These are phyloP conservation scores for Turnix velox DNA, from an alignment of 2,113 vertebrate genomes.

Conservation along the genomic window DNA sequence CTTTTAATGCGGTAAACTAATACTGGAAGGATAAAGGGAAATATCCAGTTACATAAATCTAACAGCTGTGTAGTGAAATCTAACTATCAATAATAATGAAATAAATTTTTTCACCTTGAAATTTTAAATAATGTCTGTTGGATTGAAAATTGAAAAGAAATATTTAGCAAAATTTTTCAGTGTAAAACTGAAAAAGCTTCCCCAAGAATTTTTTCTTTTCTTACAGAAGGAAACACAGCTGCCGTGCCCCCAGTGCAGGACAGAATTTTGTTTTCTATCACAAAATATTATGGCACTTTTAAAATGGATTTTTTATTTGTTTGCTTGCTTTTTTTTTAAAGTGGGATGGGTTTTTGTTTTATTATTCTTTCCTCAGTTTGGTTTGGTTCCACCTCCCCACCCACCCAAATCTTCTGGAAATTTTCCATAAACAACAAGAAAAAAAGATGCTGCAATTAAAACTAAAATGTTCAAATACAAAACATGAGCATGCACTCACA, in stretches of 20 bases:
- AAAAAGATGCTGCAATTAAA: not conserved
- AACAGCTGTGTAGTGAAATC: not conserved
- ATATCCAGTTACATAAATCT: not conserved
- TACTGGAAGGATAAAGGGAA: not conserved
- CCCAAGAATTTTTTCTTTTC: not conserved
- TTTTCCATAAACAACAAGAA: not conserved
- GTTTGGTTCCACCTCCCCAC: not conserved
- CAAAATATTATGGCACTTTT: not conserved
- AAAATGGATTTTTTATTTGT: not conserved
- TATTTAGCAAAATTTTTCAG: not conserved
- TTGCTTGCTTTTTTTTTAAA: not conserved
- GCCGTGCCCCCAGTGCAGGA: not conserved
- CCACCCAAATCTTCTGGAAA: not conserved
- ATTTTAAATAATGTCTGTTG: not conserved
- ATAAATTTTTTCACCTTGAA: fast-evolving
- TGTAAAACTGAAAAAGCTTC: not conserved
- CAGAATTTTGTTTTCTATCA: not conserved
- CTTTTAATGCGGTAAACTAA: not conserved
- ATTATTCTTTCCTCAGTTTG: not conserved
- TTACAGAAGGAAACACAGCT: not conserved
- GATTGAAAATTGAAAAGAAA: not conserved
- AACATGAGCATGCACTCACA: not conserved
- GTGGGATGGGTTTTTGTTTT: not conserved
- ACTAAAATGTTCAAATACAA: not conserved
- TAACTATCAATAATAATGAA: not conserved